Evolutionary conservation across 2,113 vertebrate genomes (phyloP).

Genomic region (Pangasianodon gigas): DNA sequence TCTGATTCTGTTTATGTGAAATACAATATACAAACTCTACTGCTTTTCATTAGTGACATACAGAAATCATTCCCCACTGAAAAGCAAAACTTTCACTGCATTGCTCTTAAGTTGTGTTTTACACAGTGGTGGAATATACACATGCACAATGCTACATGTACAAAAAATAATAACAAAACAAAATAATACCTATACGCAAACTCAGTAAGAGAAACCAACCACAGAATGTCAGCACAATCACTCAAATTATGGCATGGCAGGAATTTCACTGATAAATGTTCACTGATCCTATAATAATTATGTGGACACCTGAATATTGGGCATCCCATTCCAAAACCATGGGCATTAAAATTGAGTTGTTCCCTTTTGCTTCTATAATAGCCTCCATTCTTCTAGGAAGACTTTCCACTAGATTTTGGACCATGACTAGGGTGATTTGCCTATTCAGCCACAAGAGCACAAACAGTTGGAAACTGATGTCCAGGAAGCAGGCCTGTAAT

Average conservation of each 20-base stretch:
- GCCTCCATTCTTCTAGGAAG: background rate
- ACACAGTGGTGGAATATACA: background rate
- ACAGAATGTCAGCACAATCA: background rate
- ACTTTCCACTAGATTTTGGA: background rate
- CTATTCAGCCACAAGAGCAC: background rate
- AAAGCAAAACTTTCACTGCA: background rate
- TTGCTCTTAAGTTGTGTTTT: background rate
- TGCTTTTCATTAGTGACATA: background rate
- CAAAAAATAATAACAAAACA: background rate
- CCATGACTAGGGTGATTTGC: background rate
- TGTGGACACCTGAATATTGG: background rate
- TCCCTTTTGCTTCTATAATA: background rate
- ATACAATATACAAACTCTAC: background rate
- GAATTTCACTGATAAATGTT: background rate
- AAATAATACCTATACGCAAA: background rate
- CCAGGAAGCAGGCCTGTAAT: background rate
- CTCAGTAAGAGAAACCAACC: background rate
- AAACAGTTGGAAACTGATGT: background rate
- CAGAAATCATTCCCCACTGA: background rate
- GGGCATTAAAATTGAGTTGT: background rate
- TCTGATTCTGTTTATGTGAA: background rate
- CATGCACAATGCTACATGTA: background rate
- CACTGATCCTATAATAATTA: no score
- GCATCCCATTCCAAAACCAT: background rate
- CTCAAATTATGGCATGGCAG: background rate